Conservation (phyloP, 2,797 vertebrate species). For the Hippoglossus hippoglossus region DNA sequence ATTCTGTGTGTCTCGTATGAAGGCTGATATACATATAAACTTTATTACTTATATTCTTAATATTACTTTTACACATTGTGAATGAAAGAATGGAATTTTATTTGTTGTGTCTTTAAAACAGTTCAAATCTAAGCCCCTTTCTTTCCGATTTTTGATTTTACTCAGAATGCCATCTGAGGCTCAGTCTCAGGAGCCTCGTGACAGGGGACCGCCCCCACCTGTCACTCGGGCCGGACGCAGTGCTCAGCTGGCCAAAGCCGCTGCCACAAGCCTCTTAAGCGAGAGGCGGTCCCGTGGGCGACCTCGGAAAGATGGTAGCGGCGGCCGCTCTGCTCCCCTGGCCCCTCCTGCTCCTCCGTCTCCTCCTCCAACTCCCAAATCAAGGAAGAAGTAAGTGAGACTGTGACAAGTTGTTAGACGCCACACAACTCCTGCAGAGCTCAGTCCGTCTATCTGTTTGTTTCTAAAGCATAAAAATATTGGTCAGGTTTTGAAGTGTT, state of each 20-base stretch:
- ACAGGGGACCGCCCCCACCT: slow-evolving; percentile 85
- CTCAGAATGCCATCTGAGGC: slow-evolving; percentile 97
- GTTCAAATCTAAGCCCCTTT: too few relatives aligned
- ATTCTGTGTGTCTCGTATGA: too few relatives aligned
- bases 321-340: slow-evolving; percentile 40
- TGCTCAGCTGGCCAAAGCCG: slow-evolving; percentile 83
- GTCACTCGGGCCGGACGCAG: slow-evolving; percentile 85
- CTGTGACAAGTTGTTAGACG: not conserved
- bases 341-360: slow-evolving; percentile 54
- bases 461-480: too few relatives aligned
- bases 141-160: not conserved
- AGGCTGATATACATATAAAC: too few relatives aligned
- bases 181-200: slow-evolving; percentile 88
- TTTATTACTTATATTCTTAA: too few relatives aligned
- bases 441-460: too few relatives aligned
- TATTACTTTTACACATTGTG: too few relatives aligned
- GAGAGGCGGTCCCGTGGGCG: slow-evolving; percentile 92
- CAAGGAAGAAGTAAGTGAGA: slow-evolving; percentile 70
- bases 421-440: too few relatives aligned
- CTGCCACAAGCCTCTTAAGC: slow-evolving; percentile 84
- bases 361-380: slow-evolving; percentile 50
- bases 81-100: too few relatives aligned
- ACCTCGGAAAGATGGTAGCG: slow-evolving; percentile 92
- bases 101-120: not conserved
- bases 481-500: too few relatives aligned